These are phyloP conservation scores for Pandemis cinnamomeana DNA, from an alignment of 2,888 invertebrate species.

Conservation along the genomic window DNA sequence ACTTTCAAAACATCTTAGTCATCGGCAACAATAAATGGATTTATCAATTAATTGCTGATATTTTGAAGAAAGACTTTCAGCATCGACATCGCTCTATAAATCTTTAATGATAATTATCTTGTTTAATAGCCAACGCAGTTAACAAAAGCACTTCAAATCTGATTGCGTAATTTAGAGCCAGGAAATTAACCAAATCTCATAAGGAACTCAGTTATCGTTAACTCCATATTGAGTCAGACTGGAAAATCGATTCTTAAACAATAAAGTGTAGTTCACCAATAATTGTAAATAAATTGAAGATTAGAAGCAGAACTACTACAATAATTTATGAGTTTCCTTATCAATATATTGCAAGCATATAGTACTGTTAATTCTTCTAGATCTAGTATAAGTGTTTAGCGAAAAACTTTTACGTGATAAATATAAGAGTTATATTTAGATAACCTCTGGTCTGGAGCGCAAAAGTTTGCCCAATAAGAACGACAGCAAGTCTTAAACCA, in stretches of 20 bases:
- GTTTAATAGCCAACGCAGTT: background rate
- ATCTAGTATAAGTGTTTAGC: background rate
- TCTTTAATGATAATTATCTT: background rate
- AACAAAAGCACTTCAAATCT: background rate
- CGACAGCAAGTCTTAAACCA: constrained; percentile 7
- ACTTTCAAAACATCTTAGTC: constrained; percentile 32
- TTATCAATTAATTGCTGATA: constrained; percentile 1
- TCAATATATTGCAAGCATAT: background rate
- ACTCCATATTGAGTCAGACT: background rate
- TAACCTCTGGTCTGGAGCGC: constrained; percentile 22
- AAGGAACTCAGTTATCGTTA: background rate
- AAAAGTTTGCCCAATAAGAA: constrained; percentile 12
- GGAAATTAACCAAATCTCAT: background rate
- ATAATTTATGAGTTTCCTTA: background rate
- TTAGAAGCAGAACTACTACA: background rate
- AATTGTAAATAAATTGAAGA: background rate
- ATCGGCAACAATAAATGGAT: constrained; percentile 27
- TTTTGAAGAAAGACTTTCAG: background rate
- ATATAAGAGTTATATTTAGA: constrained; percentile 7
- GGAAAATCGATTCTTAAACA: background rate
- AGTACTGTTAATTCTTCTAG: no score
- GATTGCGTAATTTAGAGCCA: background rate
- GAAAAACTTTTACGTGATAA: background rate
- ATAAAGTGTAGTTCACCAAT: background rate
- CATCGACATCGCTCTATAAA: background rate